Evolutionary conservation across 2,888 invertebrate species (phyloP), one percentile per base, ranked within the genome.

Genomic region (Leptothorax acervorum): DNA sequence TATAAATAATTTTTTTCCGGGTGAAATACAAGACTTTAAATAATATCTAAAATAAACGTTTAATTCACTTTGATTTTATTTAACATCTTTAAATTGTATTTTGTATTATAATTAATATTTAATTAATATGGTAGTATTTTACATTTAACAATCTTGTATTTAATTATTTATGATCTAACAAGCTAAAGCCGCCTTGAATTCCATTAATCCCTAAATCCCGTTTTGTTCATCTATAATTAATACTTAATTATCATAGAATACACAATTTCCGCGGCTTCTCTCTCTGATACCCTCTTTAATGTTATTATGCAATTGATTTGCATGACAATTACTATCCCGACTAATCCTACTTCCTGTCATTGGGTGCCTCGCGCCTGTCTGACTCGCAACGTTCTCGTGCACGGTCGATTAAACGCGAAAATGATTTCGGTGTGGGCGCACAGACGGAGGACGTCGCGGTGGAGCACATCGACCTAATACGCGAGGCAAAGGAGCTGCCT

Each of bases 401-500:
- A 79, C 28, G 79, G 51, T 75, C 66, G 83, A 74, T 81, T 63
- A 66, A 68, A 63, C 62, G 65, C 31, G 62, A 53, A 81, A 81
- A 73, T 39, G 18, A 81, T 76, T 53, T 83, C 45, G 48, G 12
- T 42, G 23, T 45, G 63, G 53, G 18, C 63, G 39, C 53, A 45
- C 85, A 92, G 92, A 71, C 89, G 57, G 93, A 93, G 74, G 93
- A 93, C 63, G 75, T 88, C 51, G 84, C 87, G 39, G 93, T 94
- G 82, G 93, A 94, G 79, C 93, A 92, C 74, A 94, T 94, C 83
- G 94, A 94, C 82, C 87, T 94, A 74, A 94, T 94, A 87, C 92
- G 93, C 48, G 93, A 94, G 89, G 93, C 93, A 75, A 92, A 93
- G 81, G 92, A 93, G 63, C 88, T 93, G 89, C 90, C 93, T 92